Evolutionary conservation across 2,797 vertebrate genomes (phyloP).

Genomic region (Linurgus olivaceus): DNA sequence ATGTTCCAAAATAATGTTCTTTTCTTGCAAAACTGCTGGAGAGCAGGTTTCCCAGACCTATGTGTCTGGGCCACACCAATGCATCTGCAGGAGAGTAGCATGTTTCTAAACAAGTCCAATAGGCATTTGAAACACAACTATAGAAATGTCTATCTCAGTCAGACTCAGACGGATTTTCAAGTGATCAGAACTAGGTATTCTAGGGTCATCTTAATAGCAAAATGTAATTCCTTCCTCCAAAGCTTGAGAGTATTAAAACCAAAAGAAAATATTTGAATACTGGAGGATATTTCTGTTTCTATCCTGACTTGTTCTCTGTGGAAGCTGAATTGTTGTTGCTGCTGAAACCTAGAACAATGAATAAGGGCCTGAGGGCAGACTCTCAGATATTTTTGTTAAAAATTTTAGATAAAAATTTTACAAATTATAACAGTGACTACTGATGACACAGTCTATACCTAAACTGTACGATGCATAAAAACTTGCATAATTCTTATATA

Average conservation of each 20-base stretch:
- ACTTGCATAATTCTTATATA: neutral
- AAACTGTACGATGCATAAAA: neutral
- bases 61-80: neutral
- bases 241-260: neutral
- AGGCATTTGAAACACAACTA: neutral
- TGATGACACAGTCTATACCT: neutral
- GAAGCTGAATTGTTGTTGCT: neutral
- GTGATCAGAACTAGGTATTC: neutral
- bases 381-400: neutral
- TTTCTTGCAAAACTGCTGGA: neutral
- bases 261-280: neutral
- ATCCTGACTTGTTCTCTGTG: neutral
- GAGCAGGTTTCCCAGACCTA: neutral
- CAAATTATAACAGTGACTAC: neutral
- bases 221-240: neutral
- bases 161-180: neutral
- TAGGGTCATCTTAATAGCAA: neutral
- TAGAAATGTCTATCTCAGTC: neutral
- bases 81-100: neutral
- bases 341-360: neutral
- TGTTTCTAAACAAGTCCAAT: neutral
- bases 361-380: neutral
- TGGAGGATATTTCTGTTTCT: neutral
- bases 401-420: neutral
- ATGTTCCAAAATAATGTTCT: neutral